Percentiles rank a stretch among this genome's conserved stretches.
phyloP scores from a whole-genome alignment of 2,797 vertebrate genomes.

The Helicolenus hilgendorfi region DNA sequence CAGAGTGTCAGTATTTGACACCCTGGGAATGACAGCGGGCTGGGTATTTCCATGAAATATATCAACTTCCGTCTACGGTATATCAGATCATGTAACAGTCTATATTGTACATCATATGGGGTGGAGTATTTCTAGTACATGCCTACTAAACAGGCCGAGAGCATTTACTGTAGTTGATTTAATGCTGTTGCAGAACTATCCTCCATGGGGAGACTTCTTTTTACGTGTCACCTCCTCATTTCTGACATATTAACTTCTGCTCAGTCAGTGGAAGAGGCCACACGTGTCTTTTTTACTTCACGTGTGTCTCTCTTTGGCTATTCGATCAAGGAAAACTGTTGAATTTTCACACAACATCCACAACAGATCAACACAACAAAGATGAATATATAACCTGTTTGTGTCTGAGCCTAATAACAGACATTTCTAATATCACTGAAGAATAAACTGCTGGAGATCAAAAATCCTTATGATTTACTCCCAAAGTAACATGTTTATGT shows the following conservation, averaged over 20 bases:
- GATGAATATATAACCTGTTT: not conserved
- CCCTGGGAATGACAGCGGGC: too few relatives aligned
- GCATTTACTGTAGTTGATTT: not conserved
- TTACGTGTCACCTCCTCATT: constrained; percentile 35
- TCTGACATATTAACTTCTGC: constrained; percentile 23
- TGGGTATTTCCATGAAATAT: too few relatives aligned
- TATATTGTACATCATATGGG: not conserved
- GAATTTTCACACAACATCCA: not conserved
- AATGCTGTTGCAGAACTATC: not conserved
- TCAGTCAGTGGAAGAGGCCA: constrained; percentile 38
- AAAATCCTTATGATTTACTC: not conserved
- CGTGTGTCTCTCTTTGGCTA: not conserved
- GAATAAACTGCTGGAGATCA: not conserved
- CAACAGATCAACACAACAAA: not conserved
- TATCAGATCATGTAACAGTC: not conserved
- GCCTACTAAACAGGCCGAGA: not conserved
- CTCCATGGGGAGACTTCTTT: not conserved
- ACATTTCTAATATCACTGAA: not conserved
- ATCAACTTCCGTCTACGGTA: not conserved
- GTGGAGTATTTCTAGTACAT: not conserved
- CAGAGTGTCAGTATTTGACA: not conserved
- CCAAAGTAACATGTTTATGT: constrained; percentile 7
- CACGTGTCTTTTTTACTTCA: not conserved
- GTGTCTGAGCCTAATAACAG: not conserved
- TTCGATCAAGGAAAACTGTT: constrained; percentile 1